Base-by-base conservation (phyloP, 2,888 invertebrate species). In the Chalcis sispes region DNA sequence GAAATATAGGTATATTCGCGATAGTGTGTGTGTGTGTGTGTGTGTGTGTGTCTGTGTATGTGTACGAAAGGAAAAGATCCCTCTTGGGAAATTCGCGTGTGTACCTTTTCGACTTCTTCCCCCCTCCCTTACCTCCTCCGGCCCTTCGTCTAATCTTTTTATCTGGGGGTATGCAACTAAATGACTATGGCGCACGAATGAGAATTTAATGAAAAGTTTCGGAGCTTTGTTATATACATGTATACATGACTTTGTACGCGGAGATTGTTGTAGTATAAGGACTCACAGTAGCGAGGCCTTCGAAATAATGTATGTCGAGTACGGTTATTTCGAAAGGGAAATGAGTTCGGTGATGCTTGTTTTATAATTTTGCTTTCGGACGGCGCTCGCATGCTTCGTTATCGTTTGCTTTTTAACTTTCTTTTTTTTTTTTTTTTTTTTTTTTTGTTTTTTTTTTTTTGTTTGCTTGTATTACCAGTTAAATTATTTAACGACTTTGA, bases 151-250 rank as follows among this genome's bases (percentile, higher is more conserved):
- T 66, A 73, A 66, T 73, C 62, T 64, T 73, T 73, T 64, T 29
- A 50, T 62, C 75, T 71, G 25, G 18, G 20, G 15, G n/a, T n/a
- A n/a, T 15, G 20, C 8, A 25, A 25, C 46, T 46, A 46, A 61
- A 66, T 46, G 59, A 50, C 61, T 66, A 15, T 3, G 29, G 32
- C 59, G 58, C 73, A 66, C 66, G 73, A 73, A 72, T 58, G 66
- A 40, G 65, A 59, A 23, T 59, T 73, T 66, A 58, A 66, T 59
- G 66, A 65, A 61, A 54, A 62, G 61, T 72, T 72, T 61, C 46
- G 27, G 70, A 18, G 27, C 32, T 8, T 8, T 32, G 32, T 8
- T n/a, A 8, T 8, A 8, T 8, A 8, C 32, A 8, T 8, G 32
- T 32, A 8, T 8, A 4, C 2, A 42, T 13, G 42, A 15, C 15